Conservation (phyloP, 37 sponge, comb jelly and placozoan genomes). For the Ephydatia muelleri region DNA sequence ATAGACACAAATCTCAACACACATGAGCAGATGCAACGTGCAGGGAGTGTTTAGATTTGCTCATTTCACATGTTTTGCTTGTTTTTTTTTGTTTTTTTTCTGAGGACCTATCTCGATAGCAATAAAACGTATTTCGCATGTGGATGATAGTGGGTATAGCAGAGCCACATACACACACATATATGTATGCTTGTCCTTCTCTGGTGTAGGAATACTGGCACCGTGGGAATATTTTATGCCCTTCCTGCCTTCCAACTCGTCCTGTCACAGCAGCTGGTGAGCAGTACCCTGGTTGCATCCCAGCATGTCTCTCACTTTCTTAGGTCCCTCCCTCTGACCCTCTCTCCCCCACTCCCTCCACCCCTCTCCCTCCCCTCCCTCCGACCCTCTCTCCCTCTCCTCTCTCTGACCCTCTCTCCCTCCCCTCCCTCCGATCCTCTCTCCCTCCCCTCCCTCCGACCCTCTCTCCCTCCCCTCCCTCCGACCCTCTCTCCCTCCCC, state of each 20-base stretch:
- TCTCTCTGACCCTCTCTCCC: neutral
- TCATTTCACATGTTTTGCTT: no score
- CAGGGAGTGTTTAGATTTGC: no score
- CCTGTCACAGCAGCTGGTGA: conserved; percentile 62
- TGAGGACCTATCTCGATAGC: no score
- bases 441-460: neutral
- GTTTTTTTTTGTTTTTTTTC: no score
- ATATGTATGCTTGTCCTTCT: no score
- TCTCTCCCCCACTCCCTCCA: no score
- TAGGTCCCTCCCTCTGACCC: neutral
- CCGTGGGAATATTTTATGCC: conserved; percentile 77
- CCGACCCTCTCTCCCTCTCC: conserved; percentile 20
- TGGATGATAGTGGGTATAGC: no score
- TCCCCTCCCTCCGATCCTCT: neutral
- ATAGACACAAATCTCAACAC: no score
- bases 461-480: conserved; percentile 19
- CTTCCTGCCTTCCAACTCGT: conserved; percentile 84
- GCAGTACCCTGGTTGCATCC: no score
- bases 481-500: no score
- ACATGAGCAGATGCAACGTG: neutral
- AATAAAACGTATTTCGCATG: no score
- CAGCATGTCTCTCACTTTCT: neutral
- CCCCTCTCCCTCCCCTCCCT: neutral
- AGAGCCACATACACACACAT: no score
- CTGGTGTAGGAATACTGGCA: conserved; percentile 54